Conservation (phyloP, 2,113 vertebrate genomes). For the Paralichthys olivaceus region DNA sequence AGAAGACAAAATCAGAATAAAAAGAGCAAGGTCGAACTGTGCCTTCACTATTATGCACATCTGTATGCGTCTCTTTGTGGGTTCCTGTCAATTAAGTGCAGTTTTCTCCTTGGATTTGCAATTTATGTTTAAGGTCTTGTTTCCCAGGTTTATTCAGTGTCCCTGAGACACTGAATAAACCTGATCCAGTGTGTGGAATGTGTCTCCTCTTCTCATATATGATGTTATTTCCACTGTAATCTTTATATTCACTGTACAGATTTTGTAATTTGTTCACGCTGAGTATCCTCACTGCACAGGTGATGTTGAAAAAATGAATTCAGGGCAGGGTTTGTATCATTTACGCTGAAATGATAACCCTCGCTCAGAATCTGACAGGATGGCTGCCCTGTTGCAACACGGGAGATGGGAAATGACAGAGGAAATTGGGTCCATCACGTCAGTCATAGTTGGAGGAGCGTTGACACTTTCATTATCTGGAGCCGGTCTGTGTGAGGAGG, state of each 20-base stretch:
- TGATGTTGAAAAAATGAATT: conserved; percentile 6
- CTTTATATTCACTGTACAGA: no score
- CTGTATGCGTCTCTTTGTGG: background rate
- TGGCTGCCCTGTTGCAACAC: conserved; percentile 30
- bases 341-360: conserved; percentile 10
- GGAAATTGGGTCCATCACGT: conserved; percentile 57
- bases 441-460: conserved; percentile 64
- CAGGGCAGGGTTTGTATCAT: background rate
- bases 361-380: conserved; percentile 2
- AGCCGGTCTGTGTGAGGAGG: conserved; percentile 7
- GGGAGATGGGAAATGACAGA: conserved; percentile 23
- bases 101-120: conserved; percentile 15
- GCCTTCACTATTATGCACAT: background rate
- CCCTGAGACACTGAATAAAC: background rate
- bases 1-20: conserved; percentile 20
- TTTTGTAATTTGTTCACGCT: background rate
- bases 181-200: background rate
- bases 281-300: background rate
- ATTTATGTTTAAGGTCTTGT: background rate
- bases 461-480: conserved; percentile 61
- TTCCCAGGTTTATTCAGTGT: background rate
- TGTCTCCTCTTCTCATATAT: background rate
- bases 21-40: conserved; percentile 52
- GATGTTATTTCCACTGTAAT: background rate
- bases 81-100: conserved; percentile 9